Base-by-base conservation (phyloP, 2,888 invertebrate genomes). In the Hyppa rectilinea region DNA sequence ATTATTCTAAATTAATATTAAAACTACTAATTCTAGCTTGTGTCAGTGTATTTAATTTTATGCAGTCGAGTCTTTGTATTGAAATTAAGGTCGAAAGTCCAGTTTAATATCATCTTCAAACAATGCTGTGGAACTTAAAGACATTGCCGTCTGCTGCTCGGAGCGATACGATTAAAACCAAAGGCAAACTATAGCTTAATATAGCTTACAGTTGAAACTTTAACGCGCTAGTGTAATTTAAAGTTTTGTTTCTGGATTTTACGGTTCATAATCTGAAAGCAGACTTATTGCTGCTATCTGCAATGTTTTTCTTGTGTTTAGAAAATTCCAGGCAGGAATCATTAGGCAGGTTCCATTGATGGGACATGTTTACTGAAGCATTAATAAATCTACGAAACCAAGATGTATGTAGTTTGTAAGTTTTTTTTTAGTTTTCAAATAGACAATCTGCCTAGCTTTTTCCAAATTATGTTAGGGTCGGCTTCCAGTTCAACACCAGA, bases 141-240 rank as follows among this genome's bases (percentile, higher is more conserved):
- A 52, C 72, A 47, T 56, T 65, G 59, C 38, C 45, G 59, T 75
- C 60, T 55, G 55, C 65, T 65, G 72, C 45, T 60, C 36, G 47
- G 20, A 61, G 78, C 55, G 50, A 71, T 60, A 56, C 78, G 71
- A 75, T 75, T 71, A 75, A 71, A 75, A 65, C 50, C 23, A 3
- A 64, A 64, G 53, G 38, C 23, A 71, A 56, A 65, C 65, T 77
- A 55, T 50, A 64, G 64, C 59, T 68, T 68, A 66, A 47, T 67
- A 49, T 36, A 31, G 49, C 64, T 75, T 64, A 60, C 50, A 38
- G 65, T 29, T 64, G 38, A 55, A 71, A 75, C 36, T 77, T 64
- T 12, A 31, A 60, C 3, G 55, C 29, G 17, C 31, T 49, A 43
- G 59, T 68, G 38, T 29, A 56, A 34, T 53, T 58, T 47, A 36